Base-by-base conservation (phyloP, 2,797 vertebrate genomes). In the Neosalanx taihuensis region DNA sequence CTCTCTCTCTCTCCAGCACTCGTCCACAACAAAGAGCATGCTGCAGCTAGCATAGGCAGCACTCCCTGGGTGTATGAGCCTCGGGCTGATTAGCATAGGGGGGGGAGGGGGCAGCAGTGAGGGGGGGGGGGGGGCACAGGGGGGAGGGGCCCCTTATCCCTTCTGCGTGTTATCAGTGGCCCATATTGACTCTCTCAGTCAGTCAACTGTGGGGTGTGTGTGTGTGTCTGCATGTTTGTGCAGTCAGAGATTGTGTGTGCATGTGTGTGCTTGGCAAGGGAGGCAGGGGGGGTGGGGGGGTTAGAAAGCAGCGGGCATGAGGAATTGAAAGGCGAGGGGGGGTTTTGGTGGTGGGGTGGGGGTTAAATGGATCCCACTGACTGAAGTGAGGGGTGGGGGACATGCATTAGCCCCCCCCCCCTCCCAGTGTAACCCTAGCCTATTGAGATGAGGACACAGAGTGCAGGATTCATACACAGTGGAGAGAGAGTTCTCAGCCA, bases 111-210 rank as follows among this genome's bases (percentile, higher is more conserved):
- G 51, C 64, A 63, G 75, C 76, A 88, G 84, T 82, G 70, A 59
- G 72, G 79, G 74, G 78, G 84, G 82, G 87, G 64, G 70, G 23
- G 37, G 15, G n/a, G 13, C 57, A 51, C 1, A 35, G 66, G 23
- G 69, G 68, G 75, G 58, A 57, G 58, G 67, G 75, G 77, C 84
- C 64, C 74, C 86, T 88, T 87, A 86, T 91, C 63, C 74, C 86
- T 88, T 87, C 86, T 90, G 88, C 87, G 82, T 83, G 82, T 85
- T 89, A 90, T 90, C 90, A 94, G 86, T 86, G 84, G 86, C 86
- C 89, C 86, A 82, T 89, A 93, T 83, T 93, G 92, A 93, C 94
- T 93, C 90, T 89, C 90, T 91, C 89, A 92, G 94, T 95, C 94
- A 94, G 94, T 96, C 94, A 96, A 92, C 93, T 96, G 71, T 26